phyloP scores from a whole-genome alignment of 2,797 vertebrate genomes.

The Centroberyx gerrardi region DNA sequence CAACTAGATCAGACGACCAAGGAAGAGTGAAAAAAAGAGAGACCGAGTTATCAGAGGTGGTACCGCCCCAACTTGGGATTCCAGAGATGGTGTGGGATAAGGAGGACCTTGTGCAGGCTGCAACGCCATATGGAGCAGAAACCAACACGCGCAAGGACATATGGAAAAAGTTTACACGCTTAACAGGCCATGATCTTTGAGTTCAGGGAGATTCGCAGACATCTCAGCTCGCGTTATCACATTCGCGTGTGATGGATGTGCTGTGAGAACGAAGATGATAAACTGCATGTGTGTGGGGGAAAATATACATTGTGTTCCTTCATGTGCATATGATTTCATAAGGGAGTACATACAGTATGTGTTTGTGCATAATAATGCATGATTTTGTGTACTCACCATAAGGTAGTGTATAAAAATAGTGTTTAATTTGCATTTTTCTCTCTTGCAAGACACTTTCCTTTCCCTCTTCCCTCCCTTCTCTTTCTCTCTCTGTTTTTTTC shows the following conservation, averaged over 20 bases:
- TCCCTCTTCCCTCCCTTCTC: background rate
- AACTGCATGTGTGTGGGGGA: constrained; percentile 37
- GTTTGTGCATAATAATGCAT: constrained; percentile 6
- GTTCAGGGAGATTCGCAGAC: constrained; percentile 69
- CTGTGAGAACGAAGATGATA: constrained; percentile 72
- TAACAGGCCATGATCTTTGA: constrained; percentile 73
- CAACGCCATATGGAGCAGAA: constrained; percentile 63
- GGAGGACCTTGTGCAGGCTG: constrained; percentile 46
- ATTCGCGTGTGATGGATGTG: constrained; percentile 78
- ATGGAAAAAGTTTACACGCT: constrained; percentile 82
- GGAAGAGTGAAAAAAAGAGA: constrained; percentile 31
- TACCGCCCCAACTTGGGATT: constrained; percentile 61
- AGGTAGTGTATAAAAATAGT: background rate
- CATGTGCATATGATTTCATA: constrained; percentile 17
- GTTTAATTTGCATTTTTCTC: constrained; percentile 15
- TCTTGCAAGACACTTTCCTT: constrained; percentile 19
- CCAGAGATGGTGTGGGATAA: constrained; percentile 73
- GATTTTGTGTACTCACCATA: constrained; percentile 14
- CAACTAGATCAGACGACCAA: constrained; percentile 35
- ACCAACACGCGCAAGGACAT: constrained; percentile 76
- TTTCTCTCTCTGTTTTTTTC: background rate
- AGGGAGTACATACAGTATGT: background rate
- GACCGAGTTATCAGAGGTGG: constrained; percentile 49
- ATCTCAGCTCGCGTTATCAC: constrained; percentile 79
- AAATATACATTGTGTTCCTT: background rate